Conservation (phyloP, 2,113 vertebrate species). For the Tricholaema leucomelas region DNA sequence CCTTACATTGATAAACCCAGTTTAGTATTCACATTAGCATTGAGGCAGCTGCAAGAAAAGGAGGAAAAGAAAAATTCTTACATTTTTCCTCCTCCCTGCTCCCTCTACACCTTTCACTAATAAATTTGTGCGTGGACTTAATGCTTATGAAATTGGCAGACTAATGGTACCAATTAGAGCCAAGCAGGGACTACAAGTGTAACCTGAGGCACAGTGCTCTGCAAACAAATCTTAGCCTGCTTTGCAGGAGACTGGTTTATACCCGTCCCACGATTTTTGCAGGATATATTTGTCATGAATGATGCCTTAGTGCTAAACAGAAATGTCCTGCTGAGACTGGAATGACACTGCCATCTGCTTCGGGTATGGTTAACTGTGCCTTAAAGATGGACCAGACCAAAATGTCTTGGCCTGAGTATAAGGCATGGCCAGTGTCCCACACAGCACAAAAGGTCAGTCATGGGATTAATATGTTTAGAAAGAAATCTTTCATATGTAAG, state of each 20-base stretch:
- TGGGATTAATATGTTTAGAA: not conserved
- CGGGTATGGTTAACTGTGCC: not conserved
- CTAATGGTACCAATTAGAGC: slow-evolving; percentile 55
- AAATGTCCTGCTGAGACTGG: not conserved
- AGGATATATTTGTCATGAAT: slow-evolving; percentile 1
- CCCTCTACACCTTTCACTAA: slow-evolving; percentile 37
- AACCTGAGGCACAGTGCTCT: slow-evolving; percentile 29
- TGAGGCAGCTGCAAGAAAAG: not conserved
- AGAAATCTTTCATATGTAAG: rapidly evolving
- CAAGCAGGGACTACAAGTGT: slow-evolving; percentile 31
- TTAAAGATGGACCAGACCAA: not conserved
- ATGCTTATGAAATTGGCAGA: slow-evolving; percentile 53
- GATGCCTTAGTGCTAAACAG: not conserved
- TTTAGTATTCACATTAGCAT: slow-evolving; percentile 55
- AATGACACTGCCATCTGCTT: slow-evolving; percentile 24
- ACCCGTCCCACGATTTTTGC: slow-evolving; percentile 21
- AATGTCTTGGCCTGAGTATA: not conserved
- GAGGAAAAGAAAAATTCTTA: slow-evolving; percentile 15
- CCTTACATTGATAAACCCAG: slow-evolving; percentile 50
- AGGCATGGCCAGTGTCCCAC: not conserved
- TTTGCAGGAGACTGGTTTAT: slow-evolving; percentile 15
- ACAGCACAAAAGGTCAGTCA: not conserved
- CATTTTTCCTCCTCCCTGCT: slow-evolving; percentile 31
- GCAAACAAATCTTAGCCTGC: slow-evolving; percentile 47
- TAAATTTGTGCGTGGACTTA: slow-evolving; percentile 43